Base-by-base conservation (phyloP, 2,888 invertebrate species). In the Latrodectus hesperus region DNA sequence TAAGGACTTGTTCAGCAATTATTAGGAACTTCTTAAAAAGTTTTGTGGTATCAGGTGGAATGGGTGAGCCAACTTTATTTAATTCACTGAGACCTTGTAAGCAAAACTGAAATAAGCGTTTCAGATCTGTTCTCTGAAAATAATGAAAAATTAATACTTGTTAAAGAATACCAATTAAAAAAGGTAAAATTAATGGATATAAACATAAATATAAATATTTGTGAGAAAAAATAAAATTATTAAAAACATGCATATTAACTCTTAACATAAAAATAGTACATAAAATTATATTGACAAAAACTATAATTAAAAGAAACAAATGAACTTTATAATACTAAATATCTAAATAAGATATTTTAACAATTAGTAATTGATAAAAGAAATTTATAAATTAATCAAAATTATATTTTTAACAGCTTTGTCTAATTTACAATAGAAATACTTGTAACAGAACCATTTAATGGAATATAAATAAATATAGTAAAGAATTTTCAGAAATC, bases 1-100 rank as follows among this genome's bases (percentile, higher is more conserved):
- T 95, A 74, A 97, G 93, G 84, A 96, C 94, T 88, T 94, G 94
- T 92, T 97, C 97, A 0, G 95, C 94, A 88, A 97, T 96, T 79
- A 94, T 94, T n/a, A 97, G 92, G 72, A 96, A 93, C 91, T 95
- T 94, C 90, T 95, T 95, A 1, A 95, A 93, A 65, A 96, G 92
- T 65, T 94, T 92, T 92, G 94, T 74, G 91, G 94, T 93, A 92
- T 94, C 91, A 11, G 87, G 80, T 51, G 90, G 89, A 88, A 90
- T 85, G 11, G 90, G 89, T 52, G 73, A 26, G 81, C 86, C 88
- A 85, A 90, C 38, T 88, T 88, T 84, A 85, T 94, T 93, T 77
- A 95, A 92, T 92, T 95, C 94, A 78, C 93, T 93, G 52, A 95
- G 92, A 26, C 95, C 94, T 91, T 94, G 93, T 12, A 95, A 93